Percentiles rank a stretch among this genome's conserved stretches.
Evolutionary conservation across 2,888 invertebrate genomes (phyloP).

Genomic region (Euzetes globulus): DNA sequence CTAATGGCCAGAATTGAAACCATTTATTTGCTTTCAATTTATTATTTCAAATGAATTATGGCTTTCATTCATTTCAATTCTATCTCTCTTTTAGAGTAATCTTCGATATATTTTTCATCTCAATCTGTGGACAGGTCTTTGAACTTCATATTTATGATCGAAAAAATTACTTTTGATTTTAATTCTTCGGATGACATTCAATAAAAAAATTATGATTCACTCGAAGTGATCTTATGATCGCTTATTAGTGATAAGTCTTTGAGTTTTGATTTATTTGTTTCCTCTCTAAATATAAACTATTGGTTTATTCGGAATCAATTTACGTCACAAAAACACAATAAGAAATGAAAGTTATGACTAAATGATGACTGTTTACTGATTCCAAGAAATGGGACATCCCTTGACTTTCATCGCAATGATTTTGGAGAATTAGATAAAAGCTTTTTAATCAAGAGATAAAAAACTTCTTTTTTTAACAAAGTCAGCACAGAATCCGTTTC

Average conservation of each 20-base stretch:
- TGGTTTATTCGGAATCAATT: not conserved
- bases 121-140: too few species aligned
- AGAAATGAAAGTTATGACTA: conserved; percentile 1
- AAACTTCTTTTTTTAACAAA: not conserved
- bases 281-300: not conserved
- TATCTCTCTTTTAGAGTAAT: not conserved
- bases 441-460: not conserved
- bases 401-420: not conserved
- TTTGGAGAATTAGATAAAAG: not conserved
- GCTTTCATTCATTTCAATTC: not conserved
- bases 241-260: not conserved
- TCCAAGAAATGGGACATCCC: not conserved
- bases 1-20: not conserved
- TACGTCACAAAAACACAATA: not conserved
- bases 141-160: too few species aligned
- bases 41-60: not conserved
- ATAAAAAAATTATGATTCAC: too few species aligned
- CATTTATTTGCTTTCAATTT: not conserved
- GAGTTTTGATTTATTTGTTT: not conserved
- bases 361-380: not conserved
- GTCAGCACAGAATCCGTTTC: not conserved
- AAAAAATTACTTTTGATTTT: too few species aligned
- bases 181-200: too few species aligned
- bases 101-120: too few species aligned
- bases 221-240: too few species aligned